Evolutionary conservation across 2,888 invertebrate species (phyloP).

Genomic region (Luperina nickerlii): DNA sequence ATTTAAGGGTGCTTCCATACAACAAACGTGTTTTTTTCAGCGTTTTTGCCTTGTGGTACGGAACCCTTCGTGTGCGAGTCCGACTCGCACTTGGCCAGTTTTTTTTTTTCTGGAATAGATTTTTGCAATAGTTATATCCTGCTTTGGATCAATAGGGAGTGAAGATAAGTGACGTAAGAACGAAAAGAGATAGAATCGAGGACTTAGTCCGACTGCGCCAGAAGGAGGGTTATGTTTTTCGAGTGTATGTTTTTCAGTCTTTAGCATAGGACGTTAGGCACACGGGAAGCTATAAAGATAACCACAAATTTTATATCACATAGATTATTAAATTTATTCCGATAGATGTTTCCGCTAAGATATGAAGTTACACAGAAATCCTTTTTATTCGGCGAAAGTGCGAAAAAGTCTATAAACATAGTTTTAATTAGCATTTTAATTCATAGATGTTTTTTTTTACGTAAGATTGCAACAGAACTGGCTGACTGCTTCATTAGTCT

Average conservation of each 20-base stretch:
- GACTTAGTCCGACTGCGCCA: too few relatives aligned
- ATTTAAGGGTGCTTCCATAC: too few relatives aligned
- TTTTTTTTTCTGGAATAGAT: slow-evolving; percentile 33
- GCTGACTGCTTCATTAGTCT: not conserved
- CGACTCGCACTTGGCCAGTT: too few relatives aligned
- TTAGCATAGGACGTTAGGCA: too few relatives aligned
- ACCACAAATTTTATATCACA: slow-evolving; percentile 33
- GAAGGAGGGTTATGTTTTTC: too few relatives aligned
- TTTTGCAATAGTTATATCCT: slow-evolving; percentile 11
- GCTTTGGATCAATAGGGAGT: not conserved
- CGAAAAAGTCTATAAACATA: not conserved
- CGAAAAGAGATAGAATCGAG: not conserved
- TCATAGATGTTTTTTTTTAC: not conserved
- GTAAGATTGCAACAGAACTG: not conserved
- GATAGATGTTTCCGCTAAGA: slow-evolving; percentile 38
- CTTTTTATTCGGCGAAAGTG: slow-evolving; percentile 41
- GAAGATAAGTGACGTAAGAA: not conserved
- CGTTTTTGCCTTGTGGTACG: too few relatives aligned
- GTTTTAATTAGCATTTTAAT: slow-evolving; percentile 22
- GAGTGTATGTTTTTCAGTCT: too few relatives aligned
- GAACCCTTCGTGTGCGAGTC: too few relatives aligned
- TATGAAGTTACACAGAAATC: slow-evolving; percentile 17
- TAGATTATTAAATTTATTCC: slow-evolving; percentile 18
- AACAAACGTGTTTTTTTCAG: too few relatives aligned
- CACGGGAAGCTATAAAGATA: slow-evolving; percentile 55